These are phyloP conservation scores for Poeciliopsis retropinna DNA, from an alignment of 2,113 vertebrate genomes.

Conservation along the genomic window DNA sequence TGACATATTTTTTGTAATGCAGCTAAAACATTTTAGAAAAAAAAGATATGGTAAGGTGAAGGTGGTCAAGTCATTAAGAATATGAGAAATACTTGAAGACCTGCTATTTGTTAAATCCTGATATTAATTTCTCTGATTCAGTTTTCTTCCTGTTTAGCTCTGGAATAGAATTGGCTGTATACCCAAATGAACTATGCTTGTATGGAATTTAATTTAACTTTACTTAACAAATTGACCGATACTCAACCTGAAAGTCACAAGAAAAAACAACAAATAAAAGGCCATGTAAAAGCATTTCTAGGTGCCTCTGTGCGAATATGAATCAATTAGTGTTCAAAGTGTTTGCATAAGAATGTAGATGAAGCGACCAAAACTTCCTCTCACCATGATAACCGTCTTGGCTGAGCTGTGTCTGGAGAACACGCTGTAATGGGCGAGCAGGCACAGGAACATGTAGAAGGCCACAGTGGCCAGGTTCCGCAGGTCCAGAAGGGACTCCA, in stretches of 20 bases:
- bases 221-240: too few relatives aligned
- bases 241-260: too few relatives aligned
- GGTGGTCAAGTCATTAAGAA: background rate
- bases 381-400: constrained; percentile 95
- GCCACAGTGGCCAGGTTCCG: constrained; percentile 90
- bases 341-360: background rate
- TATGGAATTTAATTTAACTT: too few relatives aligned
- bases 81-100: too few relatives aligned
- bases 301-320: background rate
- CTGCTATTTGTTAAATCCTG: too few relatives aligned
- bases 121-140: too few relatives aligned
- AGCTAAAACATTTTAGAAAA: background rate
- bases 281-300: background rate
- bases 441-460: constrained; percentile 87
- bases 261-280: too few relatives aligned
- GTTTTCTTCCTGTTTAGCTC: too few relatives aligned
- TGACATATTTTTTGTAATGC: too few relatives aligned
- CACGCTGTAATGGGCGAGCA: constrained; percentile 88
- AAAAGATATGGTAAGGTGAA: background rate
- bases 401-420: constrained; percentile 87
- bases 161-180: too few relatives aligned
- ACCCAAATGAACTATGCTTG: too few relatives aligned
- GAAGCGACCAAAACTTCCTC: constrained; percentile 27
- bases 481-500: constrained; percentile 90
- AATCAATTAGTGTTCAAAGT: background rate